These are phyloP conservation scores for Caenorhabditis sinica DNA, from an alignment of 2,888 invertebrate genomes.

Conservation along the genomic window DNA sequence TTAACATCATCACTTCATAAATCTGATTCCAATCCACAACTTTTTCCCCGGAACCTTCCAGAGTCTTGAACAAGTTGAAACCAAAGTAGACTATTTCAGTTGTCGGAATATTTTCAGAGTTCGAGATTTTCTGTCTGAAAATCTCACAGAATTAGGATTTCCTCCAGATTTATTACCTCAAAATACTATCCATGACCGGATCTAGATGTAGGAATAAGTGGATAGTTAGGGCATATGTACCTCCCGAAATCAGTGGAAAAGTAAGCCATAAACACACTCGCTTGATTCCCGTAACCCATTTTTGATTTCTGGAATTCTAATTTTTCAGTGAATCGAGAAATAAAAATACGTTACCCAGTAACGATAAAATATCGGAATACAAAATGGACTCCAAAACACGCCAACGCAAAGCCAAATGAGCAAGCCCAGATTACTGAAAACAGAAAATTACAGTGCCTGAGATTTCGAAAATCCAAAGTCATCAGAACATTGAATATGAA, in stretches of 20 bases:
- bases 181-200: background rate
- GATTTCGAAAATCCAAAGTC: background rate
- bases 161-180: too few species aligned
- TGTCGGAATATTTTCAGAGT: background rate
- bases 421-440: constrained; percentile 1
- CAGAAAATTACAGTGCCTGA: too few species aligned
- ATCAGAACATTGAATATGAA: too few species aligned
- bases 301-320: background rate
- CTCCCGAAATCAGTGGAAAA: background rate
- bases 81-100: background rate
- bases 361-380: background rate
- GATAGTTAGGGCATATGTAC: background rate
- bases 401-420: background rate
- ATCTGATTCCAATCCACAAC: constrained; percentile 1
- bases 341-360: background rate
- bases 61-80: background rate
- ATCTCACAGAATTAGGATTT: too few species aligned
- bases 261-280: background rate
- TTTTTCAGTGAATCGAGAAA: too few species aligned
- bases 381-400: background rate
- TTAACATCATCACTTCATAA: background rate
- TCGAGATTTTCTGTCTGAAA: background rate
- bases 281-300: background rate
- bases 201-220: background rate
- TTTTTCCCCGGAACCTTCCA: constrained; percentile 4